Evolutionary conservation across 1,140 invertebrate genomes (phyloP).

Genomic region (Orius laevigatus): DNA sequence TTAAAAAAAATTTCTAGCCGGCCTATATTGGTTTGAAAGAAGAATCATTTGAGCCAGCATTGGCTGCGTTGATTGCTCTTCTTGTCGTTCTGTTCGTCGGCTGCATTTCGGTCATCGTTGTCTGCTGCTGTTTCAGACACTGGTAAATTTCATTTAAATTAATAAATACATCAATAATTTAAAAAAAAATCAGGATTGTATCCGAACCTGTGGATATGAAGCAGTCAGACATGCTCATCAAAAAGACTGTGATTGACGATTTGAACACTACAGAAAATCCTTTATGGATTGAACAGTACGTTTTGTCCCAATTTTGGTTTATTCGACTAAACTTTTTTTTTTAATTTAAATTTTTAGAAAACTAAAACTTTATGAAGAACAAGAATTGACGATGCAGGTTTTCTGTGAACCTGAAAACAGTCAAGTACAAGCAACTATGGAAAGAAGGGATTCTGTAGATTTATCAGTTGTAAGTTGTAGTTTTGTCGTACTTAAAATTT

Average conservation of each 20-base stretch:
- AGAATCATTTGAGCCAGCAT: conserved; percentile 67
- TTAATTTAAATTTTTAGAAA: conserved; percentile 37
- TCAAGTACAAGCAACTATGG: conserved; percentile 25
- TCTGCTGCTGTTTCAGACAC: conserved; percentile 75
- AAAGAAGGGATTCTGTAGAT: conserved; percentile 30
- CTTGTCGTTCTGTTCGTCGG: conserved; percentile 73
- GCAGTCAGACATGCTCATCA: conserved; percentile 63
- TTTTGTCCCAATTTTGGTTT: conserved; percentile 15
- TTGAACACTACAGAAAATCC: conserved; percentile 81
- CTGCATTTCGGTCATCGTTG: conserved; percentile 67
- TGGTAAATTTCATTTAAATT: conserved; percentile 36
- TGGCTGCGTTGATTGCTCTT: conserved; percentile 70
- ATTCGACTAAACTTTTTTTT: conserved; percentile 6
- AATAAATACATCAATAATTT: conserved; percentile 7
- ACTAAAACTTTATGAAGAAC: conserved; percentile 78
- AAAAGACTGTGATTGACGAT: conserved; percentile 66
- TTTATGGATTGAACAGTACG: conserved; percentile 79
- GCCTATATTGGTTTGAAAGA: conserved; percentile 31
- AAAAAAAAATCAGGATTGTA: conserved; percentile 34
- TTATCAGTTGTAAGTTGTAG: conserved; percentile 32
- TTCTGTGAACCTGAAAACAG: conserved; percentile 59
- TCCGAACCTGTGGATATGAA: conserved; percentile 46
- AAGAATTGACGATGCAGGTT: conserved; percentile 84
- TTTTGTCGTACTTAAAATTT: conserved; percentile 1
- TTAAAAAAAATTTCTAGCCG: conserved; percentile 32